These are phyloP conservation scores for Lutraria rhynchaena DNA, from an alignment of 1,140 invertebrate genomes.

Conservation along the genomic window DNA sequence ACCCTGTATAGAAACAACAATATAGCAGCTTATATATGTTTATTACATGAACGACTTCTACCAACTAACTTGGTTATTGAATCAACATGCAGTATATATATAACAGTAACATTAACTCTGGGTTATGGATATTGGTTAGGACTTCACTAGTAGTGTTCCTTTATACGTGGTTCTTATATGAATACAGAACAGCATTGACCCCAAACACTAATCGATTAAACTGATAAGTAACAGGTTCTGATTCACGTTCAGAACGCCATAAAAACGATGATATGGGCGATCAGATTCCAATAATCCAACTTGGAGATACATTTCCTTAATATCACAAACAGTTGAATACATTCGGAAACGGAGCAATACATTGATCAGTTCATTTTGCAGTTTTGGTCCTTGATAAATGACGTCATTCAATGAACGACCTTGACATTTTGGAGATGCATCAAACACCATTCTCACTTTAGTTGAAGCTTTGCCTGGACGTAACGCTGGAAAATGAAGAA, in stretches of 20 bases:
- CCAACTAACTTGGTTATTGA: too few relatives aligned
- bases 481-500: slow-evolving; percentile 56
- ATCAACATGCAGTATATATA: too few relatives aligned
- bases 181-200: too few relatives aligned
- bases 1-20: too few relatives aligned
- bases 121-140: too few relatives aligned
- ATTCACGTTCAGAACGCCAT: too few relatives aligned
- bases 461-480: slow-evolving; percentile 51
- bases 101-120: too few relatives aligned
- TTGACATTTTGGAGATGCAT: slow-evolving; percentile 50
- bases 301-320: slow-evolving; percentile 59
- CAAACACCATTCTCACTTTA: slow-evolving; percentile 51
- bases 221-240: slow-evolving; percentile 33
- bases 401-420: slow-evolving; percentile 46
- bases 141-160: too few relatives aligned
- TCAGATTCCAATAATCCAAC: slow-evolving; percentile 27
- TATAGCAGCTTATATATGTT: too few relatives aligned
- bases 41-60: too few relatives aligned
- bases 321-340: slow-evolving; percentile 54
- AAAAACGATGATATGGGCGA: neutral
- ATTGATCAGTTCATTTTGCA: slow-evolving; percentile 74
- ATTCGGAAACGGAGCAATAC: slow-evolving; percentile 65
- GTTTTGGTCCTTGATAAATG: slow-evolving; percentile 72
- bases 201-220: slow-evolving; percentile 56
- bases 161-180: too few relatives aligned